Conservation (phyloP, 1,140 invertebrate species). For the Heliothis virescens region DNA sequence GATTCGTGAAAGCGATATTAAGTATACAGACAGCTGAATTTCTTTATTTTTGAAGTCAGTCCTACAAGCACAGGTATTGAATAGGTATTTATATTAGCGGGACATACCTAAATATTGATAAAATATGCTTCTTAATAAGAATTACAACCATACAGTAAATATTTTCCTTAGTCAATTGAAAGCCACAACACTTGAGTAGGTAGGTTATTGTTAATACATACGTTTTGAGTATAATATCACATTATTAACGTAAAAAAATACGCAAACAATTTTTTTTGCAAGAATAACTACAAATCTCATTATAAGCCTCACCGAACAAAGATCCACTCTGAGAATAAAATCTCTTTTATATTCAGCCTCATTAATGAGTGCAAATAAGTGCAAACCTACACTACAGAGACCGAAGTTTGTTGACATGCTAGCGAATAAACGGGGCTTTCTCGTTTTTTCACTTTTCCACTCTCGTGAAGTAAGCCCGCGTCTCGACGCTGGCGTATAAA, state of each 20-base stretch:
- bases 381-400: slow-evolving; percentile 56
- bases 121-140: too few species aligned
- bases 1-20: background rate
- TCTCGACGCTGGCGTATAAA: slow-evolving; percentile 65
- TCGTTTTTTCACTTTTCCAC: slow-evolving; percentile 56
- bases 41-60: too few species aligned
- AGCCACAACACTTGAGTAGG: too few species aligned
- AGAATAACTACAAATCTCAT: background rate
- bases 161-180: too few species aligned
- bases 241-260: too few species aligned
- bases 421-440: slow-evolving; percentile 58
- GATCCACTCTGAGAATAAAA: slow-evolving; percentile 22
- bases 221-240: too few species aligned
- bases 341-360: slow-evolving; percentile 60
- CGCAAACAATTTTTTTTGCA: background rate
- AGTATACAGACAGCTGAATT: too few species aligned
- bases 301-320: background rate
- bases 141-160: too few species aligned
- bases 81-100: too few species aligned
- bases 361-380: slow-evolving; percentile 66
- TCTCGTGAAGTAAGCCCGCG: slow-evolving; percentile 43
- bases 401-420: slow-evolving; percentile 67
- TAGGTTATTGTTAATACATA: too few species aligned
- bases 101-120: too few species aligned
- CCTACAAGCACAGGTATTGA: too few species aligned